Base-by-base conservation (phyloP, 2,888 invertebrate genomes). In the Mantis religiosa region DNA sequence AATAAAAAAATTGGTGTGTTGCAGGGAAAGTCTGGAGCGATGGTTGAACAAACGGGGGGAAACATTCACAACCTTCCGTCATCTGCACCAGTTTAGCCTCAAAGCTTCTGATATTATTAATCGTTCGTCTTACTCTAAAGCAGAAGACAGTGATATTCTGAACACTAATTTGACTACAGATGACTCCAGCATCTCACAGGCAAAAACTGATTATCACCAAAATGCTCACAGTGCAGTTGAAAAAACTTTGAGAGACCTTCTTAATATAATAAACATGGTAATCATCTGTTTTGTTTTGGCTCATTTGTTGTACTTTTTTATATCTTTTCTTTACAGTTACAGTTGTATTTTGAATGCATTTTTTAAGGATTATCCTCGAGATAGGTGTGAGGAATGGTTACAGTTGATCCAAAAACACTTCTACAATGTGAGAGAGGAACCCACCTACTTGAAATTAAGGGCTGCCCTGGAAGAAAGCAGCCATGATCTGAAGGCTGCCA, bases 381-480 rank as follows among this genome's bases (percentile, higher is more conserved):
- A 94, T 85, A 95, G 95, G 89, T 94, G 95, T 89, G 94, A 94
- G 6, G 93, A 93, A 14, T 95, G 95, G 95, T 92, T 95, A 2
- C 93, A 94, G 0, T 93, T 94, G 0, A 93, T 95, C n/a, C 92
- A 94, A 0, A 92, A 93, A 2, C 93, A 94, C 1, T 94, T 93
- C 90, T 93, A 93, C 0, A 87, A 91, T 0, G 93, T 94, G 0
- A 93, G 93, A 0, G 92, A 93, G 4, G 92, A 92, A 0, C 94
- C 95, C 0, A 93, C 93, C 1, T 95, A 95, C 91, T 95, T 95
- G 95, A 95, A 95, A 91, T 95, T 95, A 89, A 92, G 95, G 1
- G 95, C 95, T 0, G 94, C 94, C 0, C 91, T 95, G 0, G 95
- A 95, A n/a, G n/a, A n/a, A 91, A 90, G 92, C 0, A 91, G 94